Conservation (phyloP, 2,888 invertebrate species). For the Eristalis tenax region DNA sequence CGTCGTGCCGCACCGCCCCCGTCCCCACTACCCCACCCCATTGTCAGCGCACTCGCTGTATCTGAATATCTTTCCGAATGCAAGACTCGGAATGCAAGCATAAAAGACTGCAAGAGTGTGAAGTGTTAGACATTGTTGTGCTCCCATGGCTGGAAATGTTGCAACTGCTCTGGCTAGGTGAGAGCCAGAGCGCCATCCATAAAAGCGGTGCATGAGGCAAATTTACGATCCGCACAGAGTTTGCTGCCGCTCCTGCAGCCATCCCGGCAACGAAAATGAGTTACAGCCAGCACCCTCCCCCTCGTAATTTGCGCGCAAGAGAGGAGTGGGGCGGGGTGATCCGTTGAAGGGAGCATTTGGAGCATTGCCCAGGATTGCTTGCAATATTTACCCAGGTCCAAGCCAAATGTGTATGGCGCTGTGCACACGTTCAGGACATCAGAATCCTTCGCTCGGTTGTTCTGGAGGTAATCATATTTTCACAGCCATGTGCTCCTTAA, state of each 20-base stretch:
- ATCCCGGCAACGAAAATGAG: not conserved
- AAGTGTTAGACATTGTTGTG: conserved; percentile 2
- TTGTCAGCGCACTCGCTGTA: not conserved
- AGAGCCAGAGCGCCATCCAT: not conserved
- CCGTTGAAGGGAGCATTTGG: not conserved
- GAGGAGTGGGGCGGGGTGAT: not conserved
- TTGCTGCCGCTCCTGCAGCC: not conserved
- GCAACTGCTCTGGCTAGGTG: not conserved
- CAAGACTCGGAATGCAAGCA: not conserved
- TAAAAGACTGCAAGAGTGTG: conserved; percentile 1
- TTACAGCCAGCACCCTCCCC: not conserved
- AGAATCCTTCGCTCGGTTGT: not conserved
- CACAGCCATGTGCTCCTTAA: not conserved
- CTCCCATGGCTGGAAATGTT: not conserved
- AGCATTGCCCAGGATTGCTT: not conserved
- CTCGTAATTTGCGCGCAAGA: not conserved
- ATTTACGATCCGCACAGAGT: not conserved
- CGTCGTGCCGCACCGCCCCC: not conserved
- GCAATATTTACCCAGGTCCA: too few relatives aligned
- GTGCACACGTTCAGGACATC: not conserved
- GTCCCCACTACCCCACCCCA: too few relatives aligned
- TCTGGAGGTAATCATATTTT: conserved; percentile 1
- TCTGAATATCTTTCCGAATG: conserved; percentile 1
- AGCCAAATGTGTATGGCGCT: too few relatives aligned
- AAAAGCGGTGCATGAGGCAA: not conserved